Conservation (phyloP, 2,797 vertebrate genomes). For the Pipistrellus pipistrellus region DNA sequence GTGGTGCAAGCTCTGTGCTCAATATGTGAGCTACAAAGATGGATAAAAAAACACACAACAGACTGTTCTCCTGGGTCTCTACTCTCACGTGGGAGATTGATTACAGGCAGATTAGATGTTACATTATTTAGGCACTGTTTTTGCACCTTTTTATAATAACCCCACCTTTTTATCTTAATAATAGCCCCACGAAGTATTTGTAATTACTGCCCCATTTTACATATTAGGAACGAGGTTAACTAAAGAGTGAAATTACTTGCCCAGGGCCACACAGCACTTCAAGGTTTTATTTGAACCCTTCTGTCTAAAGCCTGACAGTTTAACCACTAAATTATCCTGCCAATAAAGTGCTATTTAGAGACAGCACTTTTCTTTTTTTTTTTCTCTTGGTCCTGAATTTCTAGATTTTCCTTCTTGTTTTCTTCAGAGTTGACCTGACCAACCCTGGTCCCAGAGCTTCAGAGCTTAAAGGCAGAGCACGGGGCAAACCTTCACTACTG, state of each 20-base stretch:
- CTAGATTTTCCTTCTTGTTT: slow-evolving; percentile 40
- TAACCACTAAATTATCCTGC: neutral
- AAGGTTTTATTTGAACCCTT: slow-evolving; percentile 9
- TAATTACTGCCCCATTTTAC: slow-evolving; percentile 6
- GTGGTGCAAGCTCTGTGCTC: neutral
- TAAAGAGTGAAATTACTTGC: slow-evolving; percentile 34
- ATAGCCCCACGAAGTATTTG: neutral
- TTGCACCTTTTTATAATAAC: slow-evolving; percentile 25
- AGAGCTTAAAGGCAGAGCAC: slow-evolving; percentile 87
- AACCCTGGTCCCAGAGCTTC: slow-evolving; percentile 83
- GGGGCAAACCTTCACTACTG: slow-evolving; percentile 87
- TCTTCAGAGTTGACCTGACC: slow-evolving; percentile 84
- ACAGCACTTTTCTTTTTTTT: slow-evolving; percentile 36
- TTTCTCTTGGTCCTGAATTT: slow-evolving; percentile 7
- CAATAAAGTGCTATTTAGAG: slow-evolving; percentile 12
- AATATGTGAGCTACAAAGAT: neutral
- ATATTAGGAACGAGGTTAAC: slow-evolving; percentile 12
- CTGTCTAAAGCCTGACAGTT: neutral
- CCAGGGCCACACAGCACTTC: neutral
- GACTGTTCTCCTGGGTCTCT: neutral
- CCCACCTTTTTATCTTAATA: neutral
- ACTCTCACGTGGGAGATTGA: neutral
- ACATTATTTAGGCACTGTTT: neutral
- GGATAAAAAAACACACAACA: neutral
- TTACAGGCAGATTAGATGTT: neutral